Conservation (phyloP, 2,113 vertebrate species). For the Oryzias woworae region DNA sequence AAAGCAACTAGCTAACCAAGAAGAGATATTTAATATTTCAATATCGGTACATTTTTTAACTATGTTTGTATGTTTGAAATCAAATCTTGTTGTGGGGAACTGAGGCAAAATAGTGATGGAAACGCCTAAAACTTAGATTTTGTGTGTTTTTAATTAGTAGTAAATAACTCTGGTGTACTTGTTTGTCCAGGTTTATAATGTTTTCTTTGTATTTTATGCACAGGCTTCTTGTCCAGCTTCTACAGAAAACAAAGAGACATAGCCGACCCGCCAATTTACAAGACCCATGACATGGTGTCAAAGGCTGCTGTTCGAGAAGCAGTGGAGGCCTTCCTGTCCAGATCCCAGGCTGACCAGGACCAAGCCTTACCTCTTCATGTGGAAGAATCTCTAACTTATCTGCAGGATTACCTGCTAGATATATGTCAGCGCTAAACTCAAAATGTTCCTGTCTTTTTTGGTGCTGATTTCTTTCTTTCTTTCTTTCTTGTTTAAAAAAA, state of each 20-base stretch:
- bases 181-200: not conserved
- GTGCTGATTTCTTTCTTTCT: not conserved
- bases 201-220: not conserved
- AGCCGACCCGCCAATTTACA: constrained; percentile 67
- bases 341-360: constrained; percentile 73
- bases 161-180: not conserved
- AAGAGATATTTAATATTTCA: no score
- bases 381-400: constrained; percentile 76
- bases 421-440: constrained; percentile 57
- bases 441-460: not conserved
- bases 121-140: no score
- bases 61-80: no score
- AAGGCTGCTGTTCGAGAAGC: constrained; percentile 72
- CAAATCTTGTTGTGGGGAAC: no score
- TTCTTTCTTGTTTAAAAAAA: not conserved
- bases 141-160: not conserved
- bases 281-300: constrained; percentile 73
- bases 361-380: constrained; percentile 78
- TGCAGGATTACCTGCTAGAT: constrained; percentile 74
- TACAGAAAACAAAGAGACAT: constrained; percentile 47
- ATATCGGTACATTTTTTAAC: no score
- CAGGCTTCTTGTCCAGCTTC: constrained; percentile 63
- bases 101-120: no score
- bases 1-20: no score
- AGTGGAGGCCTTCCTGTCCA: constrained; percentile 72